Evolutionary conservation across 2,113 vertebrate species (phyloP).

Genomic region (Todiramphus saurophagus): DNA sequence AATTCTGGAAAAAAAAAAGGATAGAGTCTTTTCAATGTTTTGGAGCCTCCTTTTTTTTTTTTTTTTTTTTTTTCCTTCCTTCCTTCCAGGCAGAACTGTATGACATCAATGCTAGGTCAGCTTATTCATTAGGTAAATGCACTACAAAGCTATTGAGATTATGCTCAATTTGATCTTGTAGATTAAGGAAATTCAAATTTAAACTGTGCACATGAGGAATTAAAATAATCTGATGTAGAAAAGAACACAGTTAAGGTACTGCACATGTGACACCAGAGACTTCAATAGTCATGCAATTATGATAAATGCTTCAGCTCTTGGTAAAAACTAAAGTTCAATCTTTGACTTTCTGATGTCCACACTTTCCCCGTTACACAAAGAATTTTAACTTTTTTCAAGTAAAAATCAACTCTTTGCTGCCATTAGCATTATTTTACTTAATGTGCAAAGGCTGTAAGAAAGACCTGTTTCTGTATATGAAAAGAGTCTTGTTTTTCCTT

Average conservation of each 20-base stretch:
- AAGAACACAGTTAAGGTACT: neutral
- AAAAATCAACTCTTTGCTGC: neutral
- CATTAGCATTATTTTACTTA: neutral
- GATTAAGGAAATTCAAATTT: neutral
- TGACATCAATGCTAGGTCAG: neutral
- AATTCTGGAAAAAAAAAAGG: conserved; percentile 13
- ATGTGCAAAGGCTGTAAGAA: neutral
- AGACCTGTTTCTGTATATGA: neutral
- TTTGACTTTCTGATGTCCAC: neutral
- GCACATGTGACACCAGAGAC: neutral
- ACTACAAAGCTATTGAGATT: neutral
- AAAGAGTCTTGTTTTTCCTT: neutral
- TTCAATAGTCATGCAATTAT: neutral
- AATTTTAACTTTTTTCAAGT: neutral
- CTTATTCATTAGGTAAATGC: neutral
- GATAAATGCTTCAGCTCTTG: neutral
- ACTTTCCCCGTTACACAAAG: neutral
- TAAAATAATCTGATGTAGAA: neutral
- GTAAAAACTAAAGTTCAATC: neutral
- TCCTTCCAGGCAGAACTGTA: neutral
- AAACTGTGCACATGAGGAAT: neutral
- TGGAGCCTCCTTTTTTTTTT: neutral
- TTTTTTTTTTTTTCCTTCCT: neutral
- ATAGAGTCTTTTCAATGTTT: neutral
- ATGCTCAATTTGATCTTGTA: neutral